phyloP scores from a whole-genome alignment of 2,888 invertebrate genomes.

The Nezara viridula region DNA sequence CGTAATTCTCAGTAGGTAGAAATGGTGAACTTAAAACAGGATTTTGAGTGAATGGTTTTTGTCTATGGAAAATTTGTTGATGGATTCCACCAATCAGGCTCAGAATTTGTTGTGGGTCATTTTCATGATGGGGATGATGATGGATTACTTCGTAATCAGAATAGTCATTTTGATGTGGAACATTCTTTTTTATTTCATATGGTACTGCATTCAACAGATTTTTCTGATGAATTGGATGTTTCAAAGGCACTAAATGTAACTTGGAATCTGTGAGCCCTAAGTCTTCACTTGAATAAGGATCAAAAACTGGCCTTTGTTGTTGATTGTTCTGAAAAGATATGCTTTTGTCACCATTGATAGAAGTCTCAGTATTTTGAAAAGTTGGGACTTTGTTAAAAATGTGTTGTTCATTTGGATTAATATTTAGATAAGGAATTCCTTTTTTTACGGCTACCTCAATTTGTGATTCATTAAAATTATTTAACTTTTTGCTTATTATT shows the following conservation, averaged over 20 bases:
- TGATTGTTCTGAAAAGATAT: background rate
- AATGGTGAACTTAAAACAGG: constrained; percentile 54
- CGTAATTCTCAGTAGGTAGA: constrained; percentile 62
- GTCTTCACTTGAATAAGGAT: background rate
- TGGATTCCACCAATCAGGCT: constrained; percentile 28
- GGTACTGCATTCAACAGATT: background rate
- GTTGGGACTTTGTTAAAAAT: background rate
- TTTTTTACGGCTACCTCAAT: background rate
- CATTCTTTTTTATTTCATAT: constrained; percentile 49
- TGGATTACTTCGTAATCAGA: constrained; percentile 2
- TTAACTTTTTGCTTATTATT: background rate
- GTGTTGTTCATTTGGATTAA: background rate
- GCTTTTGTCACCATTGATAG: background rate
- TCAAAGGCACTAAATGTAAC: constrained; percentile 3
- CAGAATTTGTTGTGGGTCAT: constrained; percentile 23
- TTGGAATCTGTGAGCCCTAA: background rate
- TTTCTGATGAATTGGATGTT: constrained; percentile 46
- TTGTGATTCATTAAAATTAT: constrained; percentile 4
- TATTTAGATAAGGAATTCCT: background rate
- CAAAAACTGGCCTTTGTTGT: background rate
- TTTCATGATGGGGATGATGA: constrained; percentile 19
- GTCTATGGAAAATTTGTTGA: constrained; percentile 17
- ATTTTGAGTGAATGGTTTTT: constrained; percentile 55
- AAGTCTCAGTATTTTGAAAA: background rate
- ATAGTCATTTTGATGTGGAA: constrained; percentile 38